Evolutionary conservation across 2,797 vertebrate species (phyloP).

Genomic region (Sebastes nivosus): DNA sequence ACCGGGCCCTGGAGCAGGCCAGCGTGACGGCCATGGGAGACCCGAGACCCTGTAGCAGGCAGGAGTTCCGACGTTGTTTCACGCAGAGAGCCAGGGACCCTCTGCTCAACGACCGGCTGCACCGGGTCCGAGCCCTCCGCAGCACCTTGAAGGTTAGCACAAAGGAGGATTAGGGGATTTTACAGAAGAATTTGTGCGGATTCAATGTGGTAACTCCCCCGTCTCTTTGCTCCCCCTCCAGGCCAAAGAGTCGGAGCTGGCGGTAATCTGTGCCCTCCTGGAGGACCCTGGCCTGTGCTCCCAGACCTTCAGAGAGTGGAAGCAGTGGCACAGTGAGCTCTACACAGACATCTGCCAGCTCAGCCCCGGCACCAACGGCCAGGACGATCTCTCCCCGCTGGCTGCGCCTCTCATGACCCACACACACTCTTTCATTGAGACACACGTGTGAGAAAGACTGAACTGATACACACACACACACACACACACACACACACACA

Average conservation of each 20-base stretch:
- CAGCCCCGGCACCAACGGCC: conserved; percentile 85
- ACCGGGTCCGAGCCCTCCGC: conserved; percentile 88
- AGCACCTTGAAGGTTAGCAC: conserved; percentile 91
- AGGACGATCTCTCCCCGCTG: conserved; percentile 84
- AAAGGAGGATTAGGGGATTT: neutral
- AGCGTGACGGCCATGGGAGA: conserved; percentile 88
- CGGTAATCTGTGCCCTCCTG: conserved; percentile 85
- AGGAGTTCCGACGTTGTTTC: conserved; percentile 88
- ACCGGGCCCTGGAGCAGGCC: conserved; percentile 86
- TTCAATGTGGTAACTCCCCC: neutral
- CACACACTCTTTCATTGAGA: conserved; percentile 92
- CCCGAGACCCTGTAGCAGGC: conserved; percentile 86
- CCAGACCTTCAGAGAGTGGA: conserved; percentile 91
- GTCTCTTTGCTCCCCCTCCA: conserved; percentile 58
- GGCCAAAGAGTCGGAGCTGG: conserved; percentile 90
- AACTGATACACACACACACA: conserved; percentile 50
- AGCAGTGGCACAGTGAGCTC: conserved; percentile 90
- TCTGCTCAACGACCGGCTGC: conserved; percentile 89
- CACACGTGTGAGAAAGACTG: conserved; percentile 84
- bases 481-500: neutral
- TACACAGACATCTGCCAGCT: conserved; percentile 92
- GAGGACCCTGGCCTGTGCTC: conserved; percentile 87
- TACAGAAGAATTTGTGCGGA: neutral
- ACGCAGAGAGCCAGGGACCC: conserved; percentile 87
- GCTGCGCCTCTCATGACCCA: conserved; percentile 86